Evolutionary conservation across 2,797 vertebrate genomes (phyloP).

Genomic region (Rhabdophis nuchalis): DNA sequence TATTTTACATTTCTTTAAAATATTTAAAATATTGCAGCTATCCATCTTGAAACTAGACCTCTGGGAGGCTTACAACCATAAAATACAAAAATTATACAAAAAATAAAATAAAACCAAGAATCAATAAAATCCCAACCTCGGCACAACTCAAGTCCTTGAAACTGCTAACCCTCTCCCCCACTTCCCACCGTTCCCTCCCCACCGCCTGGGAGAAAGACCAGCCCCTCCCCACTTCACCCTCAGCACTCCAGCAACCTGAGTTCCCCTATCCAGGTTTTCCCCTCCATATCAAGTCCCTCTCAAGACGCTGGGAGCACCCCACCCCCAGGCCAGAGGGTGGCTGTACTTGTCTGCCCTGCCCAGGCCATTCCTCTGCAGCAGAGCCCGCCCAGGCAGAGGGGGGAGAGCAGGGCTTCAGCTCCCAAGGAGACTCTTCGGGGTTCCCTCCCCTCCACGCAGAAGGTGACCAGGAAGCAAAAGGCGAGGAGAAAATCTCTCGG

Average conservation of each 20-base stretch:
- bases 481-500: not conserved
- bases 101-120: not conserved
- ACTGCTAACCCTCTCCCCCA: not conserved
- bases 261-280: not conserved
- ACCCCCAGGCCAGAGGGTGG: not conserved
- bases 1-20: not conserved
- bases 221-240: not conserved
- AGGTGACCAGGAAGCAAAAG: not conserved
- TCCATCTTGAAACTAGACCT: not conserved
- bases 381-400: too few relatives aligned
- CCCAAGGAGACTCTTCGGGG: not conserved
- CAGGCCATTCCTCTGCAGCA: not conserved
- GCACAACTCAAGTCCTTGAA: not conserved
- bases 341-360: not conserved
- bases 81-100: not conserved
- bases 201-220: fast-evolving
- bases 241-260: not conserved
- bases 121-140: not conserved
- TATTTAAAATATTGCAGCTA: not conserved
- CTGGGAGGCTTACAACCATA: not conserved
- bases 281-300: not conserved
- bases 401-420: too few relatives aligned
- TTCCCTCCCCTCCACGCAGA: not conserved
- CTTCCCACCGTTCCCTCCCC: not conserved
- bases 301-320: not conserved